phyloP scores from a whole-genome alignment of 2,888 invertebrate genomes.

The Sisyra nigra region DNA sequence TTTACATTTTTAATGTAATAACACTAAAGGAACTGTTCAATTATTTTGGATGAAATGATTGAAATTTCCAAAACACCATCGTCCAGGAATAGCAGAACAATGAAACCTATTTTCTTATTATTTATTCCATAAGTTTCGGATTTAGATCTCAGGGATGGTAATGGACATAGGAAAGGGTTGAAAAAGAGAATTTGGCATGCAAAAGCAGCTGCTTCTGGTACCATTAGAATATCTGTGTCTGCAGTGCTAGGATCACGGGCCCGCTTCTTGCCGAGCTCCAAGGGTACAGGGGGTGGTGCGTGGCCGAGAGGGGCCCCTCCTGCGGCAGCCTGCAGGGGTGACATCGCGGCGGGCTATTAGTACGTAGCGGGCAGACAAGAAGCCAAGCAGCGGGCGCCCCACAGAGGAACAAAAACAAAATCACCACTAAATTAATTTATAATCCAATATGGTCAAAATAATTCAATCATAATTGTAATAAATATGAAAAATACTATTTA shows the following conservation, averaged over 20 bases:
- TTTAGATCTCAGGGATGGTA: constrained; percentile 16
- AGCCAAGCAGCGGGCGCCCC: constrained; percentile 28
- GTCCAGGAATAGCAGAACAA: too few relatives aligned
- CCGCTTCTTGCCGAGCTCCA: constrained; percentile 93
- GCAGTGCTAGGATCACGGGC: constrained; percentile 54
- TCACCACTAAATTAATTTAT: constrained; percentile 28
- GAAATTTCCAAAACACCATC: too few relatives aligned
- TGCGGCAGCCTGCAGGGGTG: constrained; percentile 43
- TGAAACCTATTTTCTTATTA: constrained; percentile 10
- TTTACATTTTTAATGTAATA: too few relatives aligned
- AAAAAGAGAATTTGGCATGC: constrained; percentile 35
- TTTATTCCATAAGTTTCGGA: neutral
- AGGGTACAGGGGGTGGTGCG: constrained; percentile 42
- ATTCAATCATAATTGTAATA: neutral
- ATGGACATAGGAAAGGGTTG: constrained; percentile 21
- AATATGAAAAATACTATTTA: neutral
- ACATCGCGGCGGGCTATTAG: constrained; percentile 35
- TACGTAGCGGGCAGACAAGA: constrained; percentile 26
- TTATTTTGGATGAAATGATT: too few relatives aligned
- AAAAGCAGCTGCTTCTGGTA: constrained; percentile 55
- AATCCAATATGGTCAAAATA: constrained; percentile 8
- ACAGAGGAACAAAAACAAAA: constrained; percentile 23
- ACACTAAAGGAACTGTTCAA: too few relatives aligned
- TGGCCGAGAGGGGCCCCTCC: constrained; percentile 41
- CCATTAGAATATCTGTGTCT: constrained; percentile 86